A percentile compares a stretch with the other conserved stretches of the same genome.
phyloP scores from a whole-genome alignment of 1,140 invertebrate genomes.

The Drosophila mauritiana region DNA sequence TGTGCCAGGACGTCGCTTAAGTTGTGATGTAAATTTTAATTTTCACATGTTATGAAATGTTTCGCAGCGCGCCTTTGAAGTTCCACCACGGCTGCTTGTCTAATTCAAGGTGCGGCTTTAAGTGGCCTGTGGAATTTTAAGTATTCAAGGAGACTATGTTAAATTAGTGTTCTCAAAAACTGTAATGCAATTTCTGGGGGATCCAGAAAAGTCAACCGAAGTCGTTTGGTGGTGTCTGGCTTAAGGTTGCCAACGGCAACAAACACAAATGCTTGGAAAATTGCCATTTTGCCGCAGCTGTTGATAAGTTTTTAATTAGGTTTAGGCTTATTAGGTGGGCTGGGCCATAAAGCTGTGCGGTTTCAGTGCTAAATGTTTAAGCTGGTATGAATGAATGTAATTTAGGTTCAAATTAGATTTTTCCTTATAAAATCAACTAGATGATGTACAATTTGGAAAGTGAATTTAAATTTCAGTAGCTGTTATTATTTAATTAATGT shows the following conservation, averaged over 20 bases:
- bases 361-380: conserved; percentile 1
- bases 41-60: conserved; percentile 77
- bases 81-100: conserved; percentile 17
- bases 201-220: neutral
- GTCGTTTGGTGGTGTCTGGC: conserved; percentile 17
- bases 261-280: conserved; percentile 44
- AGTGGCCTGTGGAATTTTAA: neutral
- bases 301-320: conserved; percentile 81
- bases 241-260: conserved; percentile 37
- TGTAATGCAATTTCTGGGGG: conserved; percentile 19
- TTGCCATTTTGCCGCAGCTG: conserved; percentile 66
- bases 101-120: conserved; percentile 19
- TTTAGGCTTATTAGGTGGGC: conserved; percentile 69
- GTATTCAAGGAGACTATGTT: neutral
- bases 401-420: neutral
- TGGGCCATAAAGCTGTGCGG: conserved; percentile 28
- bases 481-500: neutral
- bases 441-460: conserved; percentile 1
- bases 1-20: conserved; percentile 60
- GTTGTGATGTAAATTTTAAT: conserved; percentile 82
- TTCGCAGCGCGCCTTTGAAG: conserved; percentile 62
- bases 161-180: conserved; percentile 10
- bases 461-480: neutral
- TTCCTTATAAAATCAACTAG: too few species aligned
- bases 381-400: neutral